These are phyloP conservation scores for Taurulus bubalis DNA, from an alignment of 2,113 vertebrate species.

Conservation along the genomic window DNA sequence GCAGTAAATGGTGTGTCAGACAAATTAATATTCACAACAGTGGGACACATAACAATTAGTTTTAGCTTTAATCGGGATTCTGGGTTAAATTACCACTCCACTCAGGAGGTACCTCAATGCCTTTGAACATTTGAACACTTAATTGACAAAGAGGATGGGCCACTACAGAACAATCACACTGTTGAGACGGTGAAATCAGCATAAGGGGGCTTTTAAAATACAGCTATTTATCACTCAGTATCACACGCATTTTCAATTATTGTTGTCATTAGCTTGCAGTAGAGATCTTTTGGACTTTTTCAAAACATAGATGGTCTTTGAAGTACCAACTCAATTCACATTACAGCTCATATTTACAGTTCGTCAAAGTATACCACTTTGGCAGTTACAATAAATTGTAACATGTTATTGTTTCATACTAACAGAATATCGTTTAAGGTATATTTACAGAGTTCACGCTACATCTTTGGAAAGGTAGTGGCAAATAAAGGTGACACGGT, in stretches of 20 bases:
- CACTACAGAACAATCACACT: conserved; percentile 29
- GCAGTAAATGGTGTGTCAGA: conserved; percentile 36
- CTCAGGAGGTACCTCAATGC: conserved; percentile 51
- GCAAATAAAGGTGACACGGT: background rate
- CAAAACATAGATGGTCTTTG: background rate
- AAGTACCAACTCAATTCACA: background rate
- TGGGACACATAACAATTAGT: conserved; percentile 60
- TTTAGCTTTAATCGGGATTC: conserved; percentile 64
- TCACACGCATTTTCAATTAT: conserved; percentile 1
- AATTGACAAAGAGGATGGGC: conserved; percentile 46
- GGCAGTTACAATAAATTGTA: background rate
- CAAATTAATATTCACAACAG: conserved; percentile 64
- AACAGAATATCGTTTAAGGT: background rate
- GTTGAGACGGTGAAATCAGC: conserved; percentile 11
- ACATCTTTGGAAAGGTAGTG: background rate
- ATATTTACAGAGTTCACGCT: background rate
- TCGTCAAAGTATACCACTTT: background rate
- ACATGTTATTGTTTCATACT: background rate
- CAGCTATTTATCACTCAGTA: background rate
- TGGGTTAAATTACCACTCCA: conserved; percentile 56
- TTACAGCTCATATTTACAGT: background rate
- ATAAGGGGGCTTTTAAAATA: conserved; percentile 18
- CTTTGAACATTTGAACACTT: conserved; percentile 58
- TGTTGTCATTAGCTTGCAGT: background rate
- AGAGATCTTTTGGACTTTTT: background rate